phyloP scores from a whole-genome alignment of 2,888 invertebrate genomes.

The Sylvicola fuscatus region DNA sequence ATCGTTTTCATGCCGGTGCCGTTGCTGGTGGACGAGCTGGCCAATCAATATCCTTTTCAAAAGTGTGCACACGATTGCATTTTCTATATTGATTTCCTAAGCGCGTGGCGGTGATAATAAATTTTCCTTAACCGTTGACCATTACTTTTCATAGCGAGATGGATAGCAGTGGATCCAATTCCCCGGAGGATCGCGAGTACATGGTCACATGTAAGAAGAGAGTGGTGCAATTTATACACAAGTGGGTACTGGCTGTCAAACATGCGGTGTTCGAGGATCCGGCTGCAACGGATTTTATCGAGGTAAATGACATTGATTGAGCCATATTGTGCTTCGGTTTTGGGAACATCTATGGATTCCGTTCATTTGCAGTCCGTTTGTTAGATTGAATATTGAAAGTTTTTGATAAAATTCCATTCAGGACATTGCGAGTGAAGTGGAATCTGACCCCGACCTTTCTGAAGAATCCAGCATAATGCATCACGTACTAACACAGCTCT shows the following conservation, averaged over 20 bases:
- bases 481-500: conserved; percentile 39
- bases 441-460: conserved; percentile 41
- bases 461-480: conserved; percentile 50
- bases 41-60: conserved; percentile 56
- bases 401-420: too few relatives aligned
- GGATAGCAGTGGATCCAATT: conserved; percentile 23
- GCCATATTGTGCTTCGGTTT: too few relatives aligned
- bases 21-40: conserved; percentile 48
- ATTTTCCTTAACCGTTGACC: conserved; percentile 24
- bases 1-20: conserved; percentile 63
- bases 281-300: conserved; percentile 46
- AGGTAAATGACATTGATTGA: too few relatives aligned
- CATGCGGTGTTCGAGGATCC: conserved; percentile 57
- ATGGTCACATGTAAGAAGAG: conserved; percentile 46
- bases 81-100: neutral
- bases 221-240: conserved; percentile 56
- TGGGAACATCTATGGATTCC: too few relatives aligned
- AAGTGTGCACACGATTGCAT: conserved; percentile 7
- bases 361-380: neutral
- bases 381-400: neutral
- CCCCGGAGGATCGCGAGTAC: conserved; percentile 40
- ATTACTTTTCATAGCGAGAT: conserved; percentile 31
- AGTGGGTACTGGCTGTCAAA: conserved; percentile 51
- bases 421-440: conserved; percentile 48
- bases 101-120: conserved; percentile 1